These are phyloP conservation scores for Marisa cornuarietis DNA, from an alignment of 1,140 invertebrate species.

Conservation along the genomic window DNA sequence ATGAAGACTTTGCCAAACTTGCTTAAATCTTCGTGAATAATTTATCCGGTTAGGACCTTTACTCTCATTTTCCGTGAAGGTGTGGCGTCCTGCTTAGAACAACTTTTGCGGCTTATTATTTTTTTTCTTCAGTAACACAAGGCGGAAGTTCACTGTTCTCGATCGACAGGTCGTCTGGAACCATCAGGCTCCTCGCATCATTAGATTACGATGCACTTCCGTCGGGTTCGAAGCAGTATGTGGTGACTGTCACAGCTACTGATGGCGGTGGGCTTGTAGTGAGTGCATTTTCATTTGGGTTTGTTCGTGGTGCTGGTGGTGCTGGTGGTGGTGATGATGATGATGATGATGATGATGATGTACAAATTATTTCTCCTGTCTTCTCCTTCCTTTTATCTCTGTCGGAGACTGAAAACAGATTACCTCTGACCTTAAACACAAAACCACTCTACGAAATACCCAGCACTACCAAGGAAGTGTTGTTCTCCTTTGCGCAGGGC, in stretches of 20 bases:
- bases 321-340: no score
- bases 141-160: constrained; percentile 38
- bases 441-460: neutral
- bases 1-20: no score
- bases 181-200: constrained; percentile 28
- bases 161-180: constrained; percentile 39
- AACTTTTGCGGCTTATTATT: no score
- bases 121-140: constrained; percentile 34
- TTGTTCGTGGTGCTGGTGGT: neutral
- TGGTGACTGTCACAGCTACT: constrained; percentile 35
- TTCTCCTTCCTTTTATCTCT: no score
- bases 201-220: constrained; percentile 48
- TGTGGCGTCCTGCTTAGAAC: no score
- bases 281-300: neutral
- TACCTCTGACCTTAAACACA: neutral
- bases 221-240: constrained; percentile 26
- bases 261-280: constrained; percentile 38
- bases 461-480: neutral
- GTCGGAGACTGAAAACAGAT: neutral
- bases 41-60: no score
- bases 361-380: no score
- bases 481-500: constrained; percentile 24
- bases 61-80: no score
- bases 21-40: no score
- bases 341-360: no score